Percentiles rank a stretch among this genome's conserved stretches.
phyloP scores from a whole-genome alignment of 2,888 invertebrate species.

The Mimumesa dahlbomi region DNA sequence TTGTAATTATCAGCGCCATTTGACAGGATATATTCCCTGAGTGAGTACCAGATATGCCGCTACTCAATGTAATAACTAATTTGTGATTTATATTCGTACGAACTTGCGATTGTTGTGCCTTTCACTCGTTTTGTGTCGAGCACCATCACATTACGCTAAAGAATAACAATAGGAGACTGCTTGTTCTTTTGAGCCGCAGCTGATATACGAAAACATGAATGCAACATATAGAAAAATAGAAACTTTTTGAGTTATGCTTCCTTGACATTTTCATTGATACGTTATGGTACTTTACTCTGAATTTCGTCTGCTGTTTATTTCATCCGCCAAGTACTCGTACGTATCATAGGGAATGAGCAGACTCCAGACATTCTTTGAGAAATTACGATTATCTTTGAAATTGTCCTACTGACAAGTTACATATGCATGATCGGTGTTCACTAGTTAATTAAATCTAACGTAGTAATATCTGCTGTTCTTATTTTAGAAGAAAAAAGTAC shows the following conservation, averaged over 20 bases:
- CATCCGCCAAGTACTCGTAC: slow-evolving; percentile 4
- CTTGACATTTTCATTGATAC: slow-evolving; percentile 4
- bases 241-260: slow-evolving; percentile 14
- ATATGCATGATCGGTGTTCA: slow-evolving; percentile 76
- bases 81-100: slow-evolving; percentile 69
- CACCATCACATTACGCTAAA: slow-evolving; percentile 69
- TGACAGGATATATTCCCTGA: slow-evolving; percentile 80
- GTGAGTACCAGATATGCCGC: slow-evolving; percentile 80
- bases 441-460: slow-evolving; percentile 39
- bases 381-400: slow-evolving; percentile 58
- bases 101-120: slow-evolving; percentile 69
- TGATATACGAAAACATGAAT: slow-evolving; percentile 10
- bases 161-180: slow-evolving; percentile 62
- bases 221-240: too few relatives aligned
- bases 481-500: slow-evolving; percentile 83
- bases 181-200: slow-evolving; percentile 56
- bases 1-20: slow-evolving; percentile 80
- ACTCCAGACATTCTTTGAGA: slow-evolving; percentile 56
- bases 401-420: slow-evolving; percentile 65
- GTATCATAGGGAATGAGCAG: slow-evolving; percentile 64
- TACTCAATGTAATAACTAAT: slow-evolving; percentile 78
- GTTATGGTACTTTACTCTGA: slow-evolving; percentile 1
- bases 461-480: slow-evolving; percentile 63
- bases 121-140: slow-evolving; percentile 77
- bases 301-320: slow-evolving; percentile 13